Evolutionary conservation across 1,140 invertebrate genomes (phyloP).

Genomic region (Scaptomyza graminum): DNA sequence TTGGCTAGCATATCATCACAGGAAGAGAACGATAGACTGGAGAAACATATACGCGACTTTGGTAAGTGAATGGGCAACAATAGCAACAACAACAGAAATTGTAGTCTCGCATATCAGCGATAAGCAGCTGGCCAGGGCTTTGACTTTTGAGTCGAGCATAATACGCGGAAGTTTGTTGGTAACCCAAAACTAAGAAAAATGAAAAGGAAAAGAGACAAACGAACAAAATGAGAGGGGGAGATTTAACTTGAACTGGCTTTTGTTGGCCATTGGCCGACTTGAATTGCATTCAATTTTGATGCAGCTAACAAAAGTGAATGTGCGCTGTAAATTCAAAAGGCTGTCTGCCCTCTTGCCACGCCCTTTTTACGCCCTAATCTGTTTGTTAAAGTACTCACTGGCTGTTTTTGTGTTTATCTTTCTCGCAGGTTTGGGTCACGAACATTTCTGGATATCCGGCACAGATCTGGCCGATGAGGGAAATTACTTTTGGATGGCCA

Average conservation of each 20-base stretch:
- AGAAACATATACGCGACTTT: conserved; percentile 92
- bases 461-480: conserved; percentile 95
- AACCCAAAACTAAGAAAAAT: conserved; percentile 64
- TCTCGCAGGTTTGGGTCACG: conserved; percentile 90
- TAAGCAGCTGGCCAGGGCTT: conserved; percentile 11
- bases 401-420: conserved; percentile 3
- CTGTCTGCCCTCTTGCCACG: conserved; percentile 44
- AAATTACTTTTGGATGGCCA: conserved; percentile 96
- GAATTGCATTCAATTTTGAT: conserved; percentile 31
- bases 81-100: background rate
- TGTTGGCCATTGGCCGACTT: conserved; percentile 11
- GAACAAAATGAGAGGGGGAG: conserved; percentile 8
- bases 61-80: conserved; percentile 84
- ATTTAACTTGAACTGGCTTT: background rate
- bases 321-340: conserved; percentile 35
- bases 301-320: conserved; percentile 72
- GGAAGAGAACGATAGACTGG: conserved; percentile 93
- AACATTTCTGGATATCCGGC: conserved; percentile 96
- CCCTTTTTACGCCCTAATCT: conserved; percentile 18
- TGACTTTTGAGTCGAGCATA: conserved; percentile 72
- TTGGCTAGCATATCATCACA: conserved; percentile 94
- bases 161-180: conserved; percentile 77
- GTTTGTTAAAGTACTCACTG: conserved; percentile 1
- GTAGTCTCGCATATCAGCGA: no score
- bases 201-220: conserved; percentile 16